Evolutionary conservation across 2,888 invertebrate genomes (phyloP).

Genomic region (Eupithecia vulgata): DNA sequence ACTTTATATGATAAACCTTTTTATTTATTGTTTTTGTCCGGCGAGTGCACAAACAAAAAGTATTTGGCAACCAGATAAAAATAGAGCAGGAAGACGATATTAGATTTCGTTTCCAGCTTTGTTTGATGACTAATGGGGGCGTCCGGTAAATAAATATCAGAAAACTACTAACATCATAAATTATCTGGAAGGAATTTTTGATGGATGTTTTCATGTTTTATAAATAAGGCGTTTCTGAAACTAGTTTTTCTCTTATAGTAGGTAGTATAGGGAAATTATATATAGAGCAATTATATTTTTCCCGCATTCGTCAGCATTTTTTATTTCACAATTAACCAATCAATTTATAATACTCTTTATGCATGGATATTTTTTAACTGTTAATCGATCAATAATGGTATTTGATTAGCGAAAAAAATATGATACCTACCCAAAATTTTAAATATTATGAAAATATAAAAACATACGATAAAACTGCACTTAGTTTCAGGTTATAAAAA

Average conservation of each 20-base stretch:
- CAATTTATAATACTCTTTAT: too few species aligned
- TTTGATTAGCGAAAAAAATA: too few species aligned
- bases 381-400: too few species aligned
- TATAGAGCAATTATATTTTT: background rate
- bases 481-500: too few species aligned
- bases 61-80: background rate
- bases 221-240: background rate
- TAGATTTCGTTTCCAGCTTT: background rate
- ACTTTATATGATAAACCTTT: conserved; percentile 14
- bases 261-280: background rate
- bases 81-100: background rate
- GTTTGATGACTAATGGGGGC: conserved; percentile 7
- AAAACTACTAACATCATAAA: conserved; percentile 6
- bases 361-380: too few species aligned
- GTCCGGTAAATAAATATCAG: conserved; percentile 6
- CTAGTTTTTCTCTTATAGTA: background rate
- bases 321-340: background rate
- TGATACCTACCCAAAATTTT: too few species aligned
- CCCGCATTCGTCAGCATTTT: background rate
- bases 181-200: background rate
- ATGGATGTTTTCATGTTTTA: background rate
- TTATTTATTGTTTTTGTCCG: conserved; percentile 10
- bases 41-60: background rate
- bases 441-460: too few species aligned
- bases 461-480: too few species aligned